A percentile compares a stretch with the other conserved stretches of the same genome.
phyloP scores from a whole-genome alignment of 2,113 vertebrate species.

The Nerophis lumbriciformis region DNA sequence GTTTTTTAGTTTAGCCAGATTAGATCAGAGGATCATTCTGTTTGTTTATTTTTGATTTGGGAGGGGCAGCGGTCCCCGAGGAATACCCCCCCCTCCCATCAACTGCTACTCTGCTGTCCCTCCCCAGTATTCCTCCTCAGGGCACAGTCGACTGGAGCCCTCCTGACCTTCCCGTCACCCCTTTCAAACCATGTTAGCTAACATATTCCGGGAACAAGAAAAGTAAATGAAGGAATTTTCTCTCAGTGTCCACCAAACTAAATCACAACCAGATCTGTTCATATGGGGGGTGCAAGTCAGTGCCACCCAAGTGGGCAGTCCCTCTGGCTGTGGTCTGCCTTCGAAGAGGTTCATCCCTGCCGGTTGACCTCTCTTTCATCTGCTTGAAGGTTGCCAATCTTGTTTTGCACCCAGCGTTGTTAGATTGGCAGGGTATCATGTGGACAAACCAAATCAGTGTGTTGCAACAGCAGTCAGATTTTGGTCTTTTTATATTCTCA shows the following conservation, averaged over 20 bases:
- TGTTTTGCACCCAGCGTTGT: constrained; percentile 9
- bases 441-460: not conserved
- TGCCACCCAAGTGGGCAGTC: constrained; percentile 64
- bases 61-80: constrained; percentile 48
- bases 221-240: constrained; percentile 46
- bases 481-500: not conserved
- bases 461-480: not conserved
- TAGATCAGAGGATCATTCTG: constrained; percentile 67
- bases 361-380: constrained; percentile 51
- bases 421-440: constrained; percentile 9
- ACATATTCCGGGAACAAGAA: constrained; percentile 55
- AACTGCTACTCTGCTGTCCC: constrained; percentile 46
- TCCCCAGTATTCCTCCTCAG: constrained; percentile 58
- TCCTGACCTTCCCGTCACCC: constrained; percentile 68
- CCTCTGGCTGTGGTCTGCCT: constrained; percentile 24
- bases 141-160: constrained; percentile 65
- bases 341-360: constrained; percentile 25
- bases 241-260: constrained; percentile 51
- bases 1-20: constrained; percentile 53
- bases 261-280: constrained; percentile 69
- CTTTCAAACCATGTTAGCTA: constrained; percentile 41
- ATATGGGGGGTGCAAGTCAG: constrained; percentile 26
- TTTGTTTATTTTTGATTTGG: constrained; percentile 73
- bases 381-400: constrained; percentile 32
- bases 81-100: constrained; percentile 26